Evolutionary conservation across 1,140 invertebrate species (phyloP).

Genomic region (Phocides pigmalion): DNA sequence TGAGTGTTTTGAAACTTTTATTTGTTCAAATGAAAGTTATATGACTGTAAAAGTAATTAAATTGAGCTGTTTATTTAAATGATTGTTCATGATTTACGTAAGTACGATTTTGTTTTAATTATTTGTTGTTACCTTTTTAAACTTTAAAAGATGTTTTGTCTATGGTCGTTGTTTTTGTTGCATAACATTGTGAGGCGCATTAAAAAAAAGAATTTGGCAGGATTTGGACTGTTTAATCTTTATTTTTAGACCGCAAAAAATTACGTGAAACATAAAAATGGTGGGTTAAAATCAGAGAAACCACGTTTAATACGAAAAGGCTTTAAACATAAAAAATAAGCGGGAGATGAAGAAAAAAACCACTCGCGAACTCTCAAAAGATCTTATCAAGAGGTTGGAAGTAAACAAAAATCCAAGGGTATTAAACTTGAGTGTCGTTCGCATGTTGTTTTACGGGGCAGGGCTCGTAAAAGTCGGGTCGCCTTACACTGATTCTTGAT

Average conservation of each 20-base stretch:
- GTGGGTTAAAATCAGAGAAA: conserved; percentile 16
- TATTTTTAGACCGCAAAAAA: neutral
- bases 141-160: too few relatives aligned
- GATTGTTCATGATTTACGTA: too few relatives aligned
- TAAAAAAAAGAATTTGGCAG: too few relatives aligned
- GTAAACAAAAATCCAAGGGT: conserved; percentile 61
- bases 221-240: neutral
- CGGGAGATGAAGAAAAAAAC: conserved; percentile 5
- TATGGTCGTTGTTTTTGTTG: too few relatives aligned
- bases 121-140: too few relatives aligned
- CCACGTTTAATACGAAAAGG: conserved; percentile 12
- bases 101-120: too few relatives aligned
- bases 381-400: conserved; percentile 32
- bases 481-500: conserved; percentile 66
- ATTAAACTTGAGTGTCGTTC: conserved; percentile 62
- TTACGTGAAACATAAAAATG: neutral
- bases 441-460: conserved; percentile 62
- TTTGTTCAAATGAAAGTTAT: neutral
- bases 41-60: too few relatives aligned
- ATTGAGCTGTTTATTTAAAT: too few relatives aligned
- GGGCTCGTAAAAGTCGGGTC: conserved; percentile 55
- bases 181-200: too few relatives aligned
- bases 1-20: neutral
- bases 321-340: conserved; percentile 11
- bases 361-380: conserved; percentile 26